Base-by-base conservation (phyloP, 2,888 invertebrate species). In the Erebia epiphron region DNA sequence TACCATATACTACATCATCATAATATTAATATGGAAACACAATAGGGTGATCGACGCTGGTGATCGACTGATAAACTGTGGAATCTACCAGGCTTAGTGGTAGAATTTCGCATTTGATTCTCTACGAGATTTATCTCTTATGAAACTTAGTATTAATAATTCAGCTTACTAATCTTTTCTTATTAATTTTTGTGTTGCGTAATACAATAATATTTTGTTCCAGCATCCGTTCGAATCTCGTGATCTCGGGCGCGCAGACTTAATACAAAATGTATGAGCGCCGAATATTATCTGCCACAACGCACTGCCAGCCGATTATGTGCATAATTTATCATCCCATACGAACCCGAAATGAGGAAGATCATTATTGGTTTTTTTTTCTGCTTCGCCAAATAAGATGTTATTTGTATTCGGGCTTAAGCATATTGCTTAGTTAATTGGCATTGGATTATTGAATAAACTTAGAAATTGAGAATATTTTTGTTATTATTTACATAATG, bases 241-340 rank as follows among this genome's bases (percentile, higher is more conserved):
- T 64, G 54, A 64, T 54, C 64, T 54, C 52, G 18, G 41, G 21
- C 41, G 43, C 54, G 10, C 50, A 13, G 26, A 41, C 35, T 54
- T 54, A 52, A 64, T 64, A 64, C 64, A 64, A 64, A 64, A 64
- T 64, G 64, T 54, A 64, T 64, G 64, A 64, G 64, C 64, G 26
- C 13, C 52, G 50, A 54, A 64, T 64, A 64, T 54, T 54, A 64
- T 54, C 64, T 7, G 64, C 54, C 54, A 11, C 46, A 14, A 46
- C 62, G 49, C 62, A 62, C 62, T 60, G 43, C n/a, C 52, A 41
- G 16, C 64, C 16, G 64, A 64, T 64, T 64, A 64, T 64, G 64
- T 64, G 35, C 64, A 64, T 64, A 64, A 64, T 16, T 41, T 64
- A 64, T 64, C 64, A 64, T 64, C 54, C 41, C 35, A 18, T 64